Percentiles rank a stretch among this genome's conserved stretches.
These are phyloP conservation scores for Plagodis dolabraria DNA, from an alignment of 2,888 invertebrate genomes.

Conservation along the genomic window DNA sequence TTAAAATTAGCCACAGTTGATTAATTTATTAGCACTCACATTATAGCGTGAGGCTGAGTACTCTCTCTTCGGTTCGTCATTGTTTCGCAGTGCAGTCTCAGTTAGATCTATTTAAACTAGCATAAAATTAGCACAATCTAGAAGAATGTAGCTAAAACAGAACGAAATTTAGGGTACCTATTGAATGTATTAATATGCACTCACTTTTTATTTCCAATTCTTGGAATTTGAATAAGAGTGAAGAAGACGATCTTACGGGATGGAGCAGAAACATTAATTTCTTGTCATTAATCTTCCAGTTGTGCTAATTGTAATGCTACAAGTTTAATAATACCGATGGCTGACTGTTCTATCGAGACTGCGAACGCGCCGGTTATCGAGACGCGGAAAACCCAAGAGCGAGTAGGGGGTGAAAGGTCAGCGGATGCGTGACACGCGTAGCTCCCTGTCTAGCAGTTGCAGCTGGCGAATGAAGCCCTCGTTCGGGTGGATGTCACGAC, in stretches of 20 bases:
- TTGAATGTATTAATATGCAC: too few relatives aligned
- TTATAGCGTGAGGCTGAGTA: slow-evolving; percentile 5
- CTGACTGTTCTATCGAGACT: slow-evolving; percentile 65
- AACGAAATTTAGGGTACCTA: too few relatives aligned
- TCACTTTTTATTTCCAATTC: too few relatives aligned
- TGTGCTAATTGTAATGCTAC: slow-evolving; percentile 8
- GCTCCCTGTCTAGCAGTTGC: slow-evolving; percentile 87
- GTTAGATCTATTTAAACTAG: slow-evolving; percentile 11
- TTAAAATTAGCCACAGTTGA: slow-evolving; percentile 9
- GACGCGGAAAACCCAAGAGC: slow-evolving; percentile 50
- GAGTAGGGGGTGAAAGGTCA: slow-evolving; percentile 70
- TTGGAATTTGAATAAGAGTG: too few relatives aligned
- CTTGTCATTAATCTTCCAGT: too few relatives aligned
- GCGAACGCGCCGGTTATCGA: slow-evolving; percentile 54
- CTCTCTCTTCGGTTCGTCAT: slow-evolving; percentile 25
- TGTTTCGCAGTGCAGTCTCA: slow-evolving; percentile 13
- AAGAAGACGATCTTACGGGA: too few relatives aligned
- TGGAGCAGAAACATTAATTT: too few relatives aligned
- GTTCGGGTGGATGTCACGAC: slow-evolving; percentile 91
- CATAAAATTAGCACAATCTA: slow-evolving; percentile 3
- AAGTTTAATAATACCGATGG: slow-evolving; percentile 35
- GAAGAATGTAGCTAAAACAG: not conserved
- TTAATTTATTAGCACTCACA: slow-evolving; percentile 4
- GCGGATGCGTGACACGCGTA: slow-evolving; percentile 81
- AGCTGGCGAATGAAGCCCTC: slow-evolving; percentile 92